phyloP scores from a whole-genome alignment of 2,888 invertebrate genomes.

The Rhamnusium bicolor region DNA sequence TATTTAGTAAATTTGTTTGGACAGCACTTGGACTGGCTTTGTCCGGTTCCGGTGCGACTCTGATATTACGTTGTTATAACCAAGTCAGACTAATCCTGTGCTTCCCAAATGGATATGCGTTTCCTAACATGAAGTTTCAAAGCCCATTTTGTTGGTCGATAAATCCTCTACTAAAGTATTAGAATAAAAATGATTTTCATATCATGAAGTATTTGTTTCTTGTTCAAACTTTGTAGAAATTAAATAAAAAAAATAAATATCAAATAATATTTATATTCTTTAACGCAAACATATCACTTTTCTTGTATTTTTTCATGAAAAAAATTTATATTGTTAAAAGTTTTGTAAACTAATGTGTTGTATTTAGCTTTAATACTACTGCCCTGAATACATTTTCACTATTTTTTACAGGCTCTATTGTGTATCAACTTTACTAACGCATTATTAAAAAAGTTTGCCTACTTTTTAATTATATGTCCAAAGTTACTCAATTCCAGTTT shows the following conservation, averaged over 20 bases:
- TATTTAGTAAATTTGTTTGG: conserved; percentile 65
- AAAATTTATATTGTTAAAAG: no score
- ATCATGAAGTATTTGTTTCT: not conserved
- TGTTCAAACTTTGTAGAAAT: no score
- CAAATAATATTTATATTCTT: no score
- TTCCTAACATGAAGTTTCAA: conserved; percentile 46
- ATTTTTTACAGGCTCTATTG: not conserved
- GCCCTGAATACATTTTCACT: not conserved
- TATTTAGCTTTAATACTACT: no score
- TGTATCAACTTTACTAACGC: not conserved
- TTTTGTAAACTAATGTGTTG: no score
- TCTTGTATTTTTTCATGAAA: no score
- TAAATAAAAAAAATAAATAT: no score
- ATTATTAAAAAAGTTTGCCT: not conserved
- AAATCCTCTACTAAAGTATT: not conserved
- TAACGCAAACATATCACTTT: no score
- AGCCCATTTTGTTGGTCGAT: conserved; percentile 5
- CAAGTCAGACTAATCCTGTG: conserved; percentile 52
- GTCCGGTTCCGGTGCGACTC: conserved; percentile 61
- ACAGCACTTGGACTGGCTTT: conserved; percentile 63
- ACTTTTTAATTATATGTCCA: not conserved
- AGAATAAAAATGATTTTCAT: not conserved
- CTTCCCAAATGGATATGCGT: conserved; percentile 54
- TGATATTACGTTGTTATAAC: conserved; percentile 60
- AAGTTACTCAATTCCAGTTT: not conserved